Evolutionary conservation across 1,140 invertebrate genomes (phyloP).

Genomic region (Caenorhabditis briggsae): DNA sequence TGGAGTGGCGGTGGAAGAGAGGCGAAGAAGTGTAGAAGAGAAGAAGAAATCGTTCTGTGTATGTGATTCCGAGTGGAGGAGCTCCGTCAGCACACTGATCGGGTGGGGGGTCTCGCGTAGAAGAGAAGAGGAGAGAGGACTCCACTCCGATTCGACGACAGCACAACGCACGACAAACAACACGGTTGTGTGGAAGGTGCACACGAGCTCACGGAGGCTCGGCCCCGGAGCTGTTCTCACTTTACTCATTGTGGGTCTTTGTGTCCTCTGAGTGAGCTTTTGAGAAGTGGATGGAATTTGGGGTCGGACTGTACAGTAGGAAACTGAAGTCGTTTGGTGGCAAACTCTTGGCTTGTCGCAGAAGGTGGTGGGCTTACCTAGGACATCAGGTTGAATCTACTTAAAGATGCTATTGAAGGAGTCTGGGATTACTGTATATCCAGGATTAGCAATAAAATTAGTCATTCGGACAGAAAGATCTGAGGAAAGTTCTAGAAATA

Average conservation of each 20-base stretch:
- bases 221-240: constrained; percentile 13
- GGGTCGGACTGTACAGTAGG: too few species aligned
- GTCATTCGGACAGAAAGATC: too few species aligned
- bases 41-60: background rate
- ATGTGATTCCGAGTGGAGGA: constrained; percentile 12
- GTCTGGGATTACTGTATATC: too few species aligned
- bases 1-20: background rate
- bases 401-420: too few species aligned
- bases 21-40: background rate
- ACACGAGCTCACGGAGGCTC: constrained; percentile 13
- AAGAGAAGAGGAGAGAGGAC: background rate
- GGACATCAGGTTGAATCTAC: too few species aligned
- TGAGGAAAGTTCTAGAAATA: too few species aligned
- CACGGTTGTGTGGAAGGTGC: background rate
- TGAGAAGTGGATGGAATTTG: too few species aligned
- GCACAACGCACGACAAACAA: background rate
- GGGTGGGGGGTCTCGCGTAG: background rate
- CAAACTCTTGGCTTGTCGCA: too few species aligned
- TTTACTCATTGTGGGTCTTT: background rate
- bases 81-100: constrained; percentile 1
- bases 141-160: constrained; percentile 1
- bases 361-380: too few species aligned
- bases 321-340: too few species aligned
- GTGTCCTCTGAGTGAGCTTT: too few species aligned
- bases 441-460: too few species aligned